phyloP scores from a whole-genome alignment of 2,797 vertebrate species.

The Tadarida brasiliensis region DNA sequence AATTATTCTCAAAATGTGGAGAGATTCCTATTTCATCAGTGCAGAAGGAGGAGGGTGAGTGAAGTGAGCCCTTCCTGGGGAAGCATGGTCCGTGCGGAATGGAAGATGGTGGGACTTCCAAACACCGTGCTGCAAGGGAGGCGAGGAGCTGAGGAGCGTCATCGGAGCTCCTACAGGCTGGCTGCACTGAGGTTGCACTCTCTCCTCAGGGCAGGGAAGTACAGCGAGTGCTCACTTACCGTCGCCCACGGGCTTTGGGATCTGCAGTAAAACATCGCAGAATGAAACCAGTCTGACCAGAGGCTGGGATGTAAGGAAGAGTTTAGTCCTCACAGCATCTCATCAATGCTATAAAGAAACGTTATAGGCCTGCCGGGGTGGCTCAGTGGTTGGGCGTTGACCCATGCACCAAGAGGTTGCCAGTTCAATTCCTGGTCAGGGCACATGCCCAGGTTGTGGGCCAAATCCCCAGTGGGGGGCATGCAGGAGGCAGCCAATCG shows the following conservation, averaged over 20 bases:
- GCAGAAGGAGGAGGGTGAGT: background rate
- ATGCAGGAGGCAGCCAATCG: no score
- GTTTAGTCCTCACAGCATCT: background rate
- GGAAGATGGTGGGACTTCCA: fast-evolving
- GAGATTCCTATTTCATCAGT: background rate
- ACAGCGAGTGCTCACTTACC: background rate
- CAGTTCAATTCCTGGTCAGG: no score
- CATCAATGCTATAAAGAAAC: no score
- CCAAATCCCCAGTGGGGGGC: no score
- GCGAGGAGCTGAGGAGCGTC: fast-evolving
- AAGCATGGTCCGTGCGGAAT: fast-evolving
- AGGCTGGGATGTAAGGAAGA: background rate
- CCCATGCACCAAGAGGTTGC: no score
- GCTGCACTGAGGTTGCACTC: fast-evolving
- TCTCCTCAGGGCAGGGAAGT: background rate
- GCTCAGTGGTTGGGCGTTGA: no score
- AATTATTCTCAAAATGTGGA: background rate
- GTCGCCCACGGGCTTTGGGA: background rate
- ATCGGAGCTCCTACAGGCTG: fast-evolving
- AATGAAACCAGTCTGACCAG: no score
- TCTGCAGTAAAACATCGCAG: fast-evolving
- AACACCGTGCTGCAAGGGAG: background rate
- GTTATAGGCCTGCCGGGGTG: no score
- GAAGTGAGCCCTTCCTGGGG: fast-evolving
- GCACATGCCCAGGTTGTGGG: no score